Conservation (phyloP, 1,140 invertebrate genomes). For the Idris sp. region DNA sequence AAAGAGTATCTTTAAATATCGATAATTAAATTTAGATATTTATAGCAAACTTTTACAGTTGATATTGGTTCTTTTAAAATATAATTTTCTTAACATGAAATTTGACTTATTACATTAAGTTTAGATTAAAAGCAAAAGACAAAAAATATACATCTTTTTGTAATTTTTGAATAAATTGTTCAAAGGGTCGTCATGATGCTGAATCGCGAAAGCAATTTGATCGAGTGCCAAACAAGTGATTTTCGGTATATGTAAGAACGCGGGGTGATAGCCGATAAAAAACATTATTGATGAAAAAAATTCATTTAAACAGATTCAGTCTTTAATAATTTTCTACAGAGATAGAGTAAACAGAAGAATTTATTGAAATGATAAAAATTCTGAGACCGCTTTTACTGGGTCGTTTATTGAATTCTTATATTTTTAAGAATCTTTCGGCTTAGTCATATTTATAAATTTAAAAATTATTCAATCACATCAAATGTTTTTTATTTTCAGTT, state of each 20-base stretch:
- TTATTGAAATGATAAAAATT: slow-evolving; percentile 55
- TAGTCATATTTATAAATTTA: slow-evolving; percentile 33
- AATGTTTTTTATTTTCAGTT: slow-evolving; percentile 8
- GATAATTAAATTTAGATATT: no score
- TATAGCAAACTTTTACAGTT: no score
- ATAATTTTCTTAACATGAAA: not conserved
- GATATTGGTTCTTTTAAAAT: not conserved
- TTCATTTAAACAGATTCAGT: slow-evolving; percentile 76
- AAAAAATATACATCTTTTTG: slow-evolving; percentile 33
- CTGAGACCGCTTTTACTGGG: slow-evolving; percentile 17
- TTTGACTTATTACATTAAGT: not conserved
- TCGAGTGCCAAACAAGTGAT: slow-evolving; percentile 75
- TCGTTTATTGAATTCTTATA: slow-evolving; percentile 25
- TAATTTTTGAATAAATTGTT: slow-evolving; percentile 38
- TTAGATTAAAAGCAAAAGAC: slow-evolving; percentile 24
- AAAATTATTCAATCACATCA: slow-evolving; percentile 18
- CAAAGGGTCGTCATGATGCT: slow-evolving; percentile 17
- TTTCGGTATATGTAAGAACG: slow-evolving; percentile 51
- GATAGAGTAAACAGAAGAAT: slow-evolving; percentile 31
- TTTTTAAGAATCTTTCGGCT: slow-evolving; percentile 29
- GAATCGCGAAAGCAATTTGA: slow-evolving; percentile 65
- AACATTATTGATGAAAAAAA: slow-evolving; percentile 66
- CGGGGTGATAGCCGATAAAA: slow-evolving; percentile 57
- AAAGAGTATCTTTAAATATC: no score
- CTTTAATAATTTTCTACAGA: slow-evolving; percentile 72